Conservation (phyloP, 2,797 vertebrate genomes). For the Pipistrellus nathusii region DNA sequence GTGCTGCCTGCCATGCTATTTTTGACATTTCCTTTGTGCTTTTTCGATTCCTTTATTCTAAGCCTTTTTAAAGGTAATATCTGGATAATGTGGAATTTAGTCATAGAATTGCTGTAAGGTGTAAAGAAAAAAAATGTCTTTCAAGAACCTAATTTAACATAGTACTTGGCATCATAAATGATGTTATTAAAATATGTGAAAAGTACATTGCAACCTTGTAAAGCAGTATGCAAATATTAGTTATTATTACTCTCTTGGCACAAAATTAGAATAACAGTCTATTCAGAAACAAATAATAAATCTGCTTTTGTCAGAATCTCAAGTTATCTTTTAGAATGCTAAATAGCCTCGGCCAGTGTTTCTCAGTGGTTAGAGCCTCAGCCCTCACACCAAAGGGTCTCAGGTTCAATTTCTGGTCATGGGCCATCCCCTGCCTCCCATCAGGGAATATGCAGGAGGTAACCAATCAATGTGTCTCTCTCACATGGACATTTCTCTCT, state of each 20-base stretch:
- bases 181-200: constrained; percentile 19
- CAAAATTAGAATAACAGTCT: constrained; percentile 21
- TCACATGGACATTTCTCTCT: too few relatives aligned
- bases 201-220: neutral
- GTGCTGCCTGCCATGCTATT: too few relatives aligned
- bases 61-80: neutral
- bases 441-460: too few relatives aligned
- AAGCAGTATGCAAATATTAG: constrained; percentile 25
- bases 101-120: neutral
- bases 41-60: neutral
- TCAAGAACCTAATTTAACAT: neutral
- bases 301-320: constrained; percentile 43
- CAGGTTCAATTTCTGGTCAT: too few relatives aligned
- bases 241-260: constrained; percentile 40
- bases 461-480: too few relatives aligned
- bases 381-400: too few relatives aligned
- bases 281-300: constrained; percentile 57
- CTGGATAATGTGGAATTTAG: neutral
- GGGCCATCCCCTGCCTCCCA: too few relatives aligned
- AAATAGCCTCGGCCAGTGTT: neutral
- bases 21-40: neutral
- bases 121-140: constrained; percentile 34
- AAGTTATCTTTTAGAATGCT: constrained; percentile 59
- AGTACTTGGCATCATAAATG: neutral
- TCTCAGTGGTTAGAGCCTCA: too few relatives aligned